phyloP scores from a whole-genome alignment of 1,140 invertebrate genomes.

The Cydia fagiglandana region DNA sequence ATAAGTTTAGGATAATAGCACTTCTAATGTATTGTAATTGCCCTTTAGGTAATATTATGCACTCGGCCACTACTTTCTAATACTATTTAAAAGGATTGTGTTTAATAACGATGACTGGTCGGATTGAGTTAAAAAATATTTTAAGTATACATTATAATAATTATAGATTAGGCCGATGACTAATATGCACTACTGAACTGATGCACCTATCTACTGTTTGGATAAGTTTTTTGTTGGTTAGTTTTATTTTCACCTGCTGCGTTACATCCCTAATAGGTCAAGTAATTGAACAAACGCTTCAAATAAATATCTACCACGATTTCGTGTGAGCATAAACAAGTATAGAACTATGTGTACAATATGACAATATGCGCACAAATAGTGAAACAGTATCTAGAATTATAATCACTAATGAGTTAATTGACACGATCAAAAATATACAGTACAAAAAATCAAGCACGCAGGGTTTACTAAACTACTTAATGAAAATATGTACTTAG shows the following conservation, averaged over 20 bases:
- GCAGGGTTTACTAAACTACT: not conserved
- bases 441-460: not conserved
- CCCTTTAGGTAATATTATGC: constrained; percentile 41
- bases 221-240: constrained; percentile 17
- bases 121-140: constrained; percentile 58
- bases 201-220: constrained; percentile 31
- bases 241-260: constrained; percentile 23
- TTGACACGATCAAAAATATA: not conserved
- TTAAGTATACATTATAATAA: constrained; percentile 71
- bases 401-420: not conserved
- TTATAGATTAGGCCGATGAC: constrained; percentile 55
- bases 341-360: not conserved
- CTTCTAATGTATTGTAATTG: constrained; percentile 48
- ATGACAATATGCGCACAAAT: too few species aligned
- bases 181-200: constrained; percentile 29
- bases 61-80: constrained; percentile 45
- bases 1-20: constrained; percentile 36
- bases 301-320: too few species aligned
- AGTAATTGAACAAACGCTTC: not conserved
- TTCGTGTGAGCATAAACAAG: not conserved
- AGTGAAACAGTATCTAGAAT: not conserved
- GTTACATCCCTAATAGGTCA: not conserved
- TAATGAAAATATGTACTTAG: not conserved
- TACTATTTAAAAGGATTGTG: constrained; percentile 62
- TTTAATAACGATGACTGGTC: constrained; percentile 73